phyloP scores from a whole-genome alignment of 2,888 invertebrate species.

The Trissolcus brochymenae region DNA sequence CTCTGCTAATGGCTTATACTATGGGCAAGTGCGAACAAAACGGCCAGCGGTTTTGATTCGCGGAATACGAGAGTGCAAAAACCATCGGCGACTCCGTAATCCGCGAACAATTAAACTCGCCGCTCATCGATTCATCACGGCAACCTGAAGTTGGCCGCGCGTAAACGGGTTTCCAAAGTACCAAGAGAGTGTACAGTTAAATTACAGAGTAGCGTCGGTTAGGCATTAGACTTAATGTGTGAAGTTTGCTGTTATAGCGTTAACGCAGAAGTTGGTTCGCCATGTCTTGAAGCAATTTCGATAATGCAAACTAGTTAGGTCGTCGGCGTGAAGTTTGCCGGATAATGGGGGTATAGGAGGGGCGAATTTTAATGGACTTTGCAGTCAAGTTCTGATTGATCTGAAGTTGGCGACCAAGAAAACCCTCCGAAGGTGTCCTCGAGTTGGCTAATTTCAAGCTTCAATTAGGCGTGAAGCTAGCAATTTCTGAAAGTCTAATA shows the following conservation, averaged over 20 bases:
- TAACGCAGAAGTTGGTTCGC: background rate
- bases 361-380: background rate
- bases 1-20: constrained; percentile 39
- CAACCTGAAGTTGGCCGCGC: constrained; percentile 17
- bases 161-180: constrained; percentile 7
- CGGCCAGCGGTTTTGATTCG: constrained; percentile 41
- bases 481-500: too few relatives aligned
- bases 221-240: background rate
- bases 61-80: constrained; percentile 32
- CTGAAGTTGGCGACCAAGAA: too few relatives aligned
- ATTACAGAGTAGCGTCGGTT: background rate
- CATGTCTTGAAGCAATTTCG: too few relatives aligned
- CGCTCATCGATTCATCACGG: constrained; percentile 29
- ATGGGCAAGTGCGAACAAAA: constrained; percentile 47
- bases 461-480: too few relatives aligned
- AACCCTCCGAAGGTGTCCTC: too few relatives aligned
- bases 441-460: too few relatives aligned
- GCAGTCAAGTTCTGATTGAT: too few relatives aligned
- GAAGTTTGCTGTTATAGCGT: constrained; percentile 6
- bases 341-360: background rate
- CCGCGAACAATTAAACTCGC: constrained; percentile 30
- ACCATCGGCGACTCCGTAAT: constrained; percentile 27
- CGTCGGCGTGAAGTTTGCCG: constrained; percentile 5
- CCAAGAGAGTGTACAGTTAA: constrained; percentile 1
- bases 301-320: too few relatives aligned